Evolutionary conservation across 53 echinoderm and acorn worm genomes (phyloP), one percentile per base, ranked within the genome.

Genomic region (Crossaster papposus): DNA sequence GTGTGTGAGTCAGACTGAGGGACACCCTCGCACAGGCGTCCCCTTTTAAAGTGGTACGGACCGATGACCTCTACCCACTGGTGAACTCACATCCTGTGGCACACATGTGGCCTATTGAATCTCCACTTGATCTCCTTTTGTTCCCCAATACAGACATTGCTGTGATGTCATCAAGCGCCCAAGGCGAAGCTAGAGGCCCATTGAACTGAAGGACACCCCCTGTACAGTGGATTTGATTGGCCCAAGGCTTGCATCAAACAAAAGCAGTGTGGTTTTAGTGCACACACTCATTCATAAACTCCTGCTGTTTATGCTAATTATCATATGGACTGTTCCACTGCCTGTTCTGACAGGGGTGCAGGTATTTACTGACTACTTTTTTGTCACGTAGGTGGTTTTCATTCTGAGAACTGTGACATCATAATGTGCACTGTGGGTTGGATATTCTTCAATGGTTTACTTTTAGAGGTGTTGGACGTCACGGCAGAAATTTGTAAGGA

Each of bases 1-100:
- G 36, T 17, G 24, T 70, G 36, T 83, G 83, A 83, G 50, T 83
- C 83, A 83, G 68, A 83, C 83, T 83, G 83, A 83, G 83, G 83
- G 20, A 30, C 72, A 8, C 70, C 83, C 70, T 51, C 26, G 4
- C 30, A 24, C 15, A 14, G 14, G 10, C 12, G 18, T 71, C 83
- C 70, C 83, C 83, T 83, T 83, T 83, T 83, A 37, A 44, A 37
- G 50, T 83, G 83, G 83, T 65, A 83, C 11, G 29, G 72, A 72
- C 83, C 83, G 17, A 70, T 83, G 83, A 83, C 83, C 83, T 83
- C 53, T 83, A 72, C 83, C 83, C 71, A 53, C 17, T 68, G 82
- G 82, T 82, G 82, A 82, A 35, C 82, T 50, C 23, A 35, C 64
- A 68, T 68, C 68, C 68, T 68, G 68, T 68, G 68, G 68, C 15